Percentiles rank a stretch among this genome's conserved stretches.
phyloP scores from a whole-genome alignment of 2,888 invertebrate species.

The Ophion obscuratus region DNA sequence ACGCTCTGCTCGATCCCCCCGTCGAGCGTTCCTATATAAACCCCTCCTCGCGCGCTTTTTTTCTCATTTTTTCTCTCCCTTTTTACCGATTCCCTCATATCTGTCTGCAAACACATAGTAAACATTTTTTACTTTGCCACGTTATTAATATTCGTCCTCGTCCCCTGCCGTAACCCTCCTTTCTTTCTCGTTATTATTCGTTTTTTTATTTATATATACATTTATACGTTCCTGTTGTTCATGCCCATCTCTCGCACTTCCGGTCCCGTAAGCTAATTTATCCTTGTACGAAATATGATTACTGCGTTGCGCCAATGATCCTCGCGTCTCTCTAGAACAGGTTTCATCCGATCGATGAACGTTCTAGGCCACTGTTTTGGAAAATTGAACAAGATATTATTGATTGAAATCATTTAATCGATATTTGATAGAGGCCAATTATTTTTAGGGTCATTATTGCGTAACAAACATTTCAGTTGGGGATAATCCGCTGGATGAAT shows the following conservation, averaged over 20 bases:
- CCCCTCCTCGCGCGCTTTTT: conserved; percentile 39
- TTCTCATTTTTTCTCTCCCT: conserved; percentile 72
- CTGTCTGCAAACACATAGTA: conserved; percentile 79
- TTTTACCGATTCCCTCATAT: conserved; percentile 76
- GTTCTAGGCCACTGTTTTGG: background rate
- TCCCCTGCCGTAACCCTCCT: conserved; percentile 66
- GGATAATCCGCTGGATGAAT: background rate
- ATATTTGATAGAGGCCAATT: too few species aligned
- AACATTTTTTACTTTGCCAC: conserved; percentile 83
- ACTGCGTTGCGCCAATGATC: conserved; percentile 10
- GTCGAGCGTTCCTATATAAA: conserved; percentile 57
- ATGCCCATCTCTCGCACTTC: conserved; percentile 34
- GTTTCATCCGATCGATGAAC: background rate
- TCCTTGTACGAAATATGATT: conserved; percentile 11
- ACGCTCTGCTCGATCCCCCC: conserved; percentile 81
- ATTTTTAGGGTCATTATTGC: too few species aligned
- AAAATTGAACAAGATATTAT: background rate
- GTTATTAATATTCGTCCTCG: conserved; percentile 82
- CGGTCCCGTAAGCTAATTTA: conserved; percentile 48
- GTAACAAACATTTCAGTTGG: too few species aligned
- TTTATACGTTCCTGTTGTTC: conserved; percentile 18
- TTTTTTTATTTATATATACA: conserved; percentile 49
- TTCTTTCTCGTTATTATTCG: conserved; percentile 64
- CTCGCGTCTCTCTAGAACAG: background rate
- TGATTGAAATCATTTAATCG: too few species aligned